Evolutionary conservation across 1,140 invertebrate species (phyloP).

Genomic region (Drosophila bocqueti): DNA sequence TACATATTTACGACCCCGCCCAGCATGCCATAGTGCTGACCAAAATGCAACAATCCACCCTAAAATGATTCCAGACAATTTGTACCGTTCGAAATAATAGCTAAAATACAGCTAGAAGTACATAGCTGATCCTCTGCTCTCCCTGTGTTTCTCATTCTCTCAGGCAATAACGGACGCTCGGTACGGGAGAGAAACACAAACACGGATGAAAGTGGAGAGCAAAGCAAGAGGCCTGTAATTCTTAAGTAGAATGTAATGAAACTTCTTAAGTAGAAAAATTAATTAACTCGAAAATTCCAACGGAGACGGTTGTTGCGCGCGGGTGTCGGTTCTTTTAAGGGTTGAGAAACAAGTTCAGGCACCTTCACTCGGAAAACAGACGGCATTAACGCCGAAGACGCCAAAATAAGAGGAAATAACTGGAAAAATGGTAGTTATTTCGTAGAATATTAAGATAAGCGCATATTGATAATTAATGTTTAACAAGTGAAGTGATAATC

Average conservation of each 20-base stretch:
- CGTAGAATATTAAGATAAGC: too few species aligned
- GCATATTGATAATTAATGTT: not conserved
- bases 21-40: too few species aligned
- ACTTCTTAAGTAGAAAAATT: not conserved
- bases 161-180: not conserved
- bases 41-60: too few species aligned
- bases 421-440: not conserved
- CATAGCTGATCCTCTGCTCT: constrained; percentile 1
- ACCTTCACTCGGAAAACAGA: not conserved
- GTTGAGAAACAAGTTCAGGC: not conserved
- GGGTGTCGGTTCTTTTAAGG: not conserved
- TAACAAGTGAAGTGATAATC: not conserved
- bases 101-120: not conserved
- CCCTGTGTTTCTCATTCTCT: not conserved
- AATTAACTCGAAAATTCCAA: not conserved
- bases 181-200: not conserved
- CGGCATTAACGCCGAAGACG: too few species aligned
- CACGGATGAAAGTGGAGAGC: not conserved
- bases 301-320: not conserved
- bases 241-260: too few species aligned
- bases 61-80: not conserved
- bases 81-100: not conserved
- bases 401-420: too few species aligned
- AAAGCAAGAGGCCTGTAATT: not conserved
- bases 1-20: not conserved